A percentile compares a stretch with the other conserved stretches of the same genome.
phyloP scores from a whole-genome alignment of 2,888 invertebrate species.

The Leptogaster cylindrica region DNA sequence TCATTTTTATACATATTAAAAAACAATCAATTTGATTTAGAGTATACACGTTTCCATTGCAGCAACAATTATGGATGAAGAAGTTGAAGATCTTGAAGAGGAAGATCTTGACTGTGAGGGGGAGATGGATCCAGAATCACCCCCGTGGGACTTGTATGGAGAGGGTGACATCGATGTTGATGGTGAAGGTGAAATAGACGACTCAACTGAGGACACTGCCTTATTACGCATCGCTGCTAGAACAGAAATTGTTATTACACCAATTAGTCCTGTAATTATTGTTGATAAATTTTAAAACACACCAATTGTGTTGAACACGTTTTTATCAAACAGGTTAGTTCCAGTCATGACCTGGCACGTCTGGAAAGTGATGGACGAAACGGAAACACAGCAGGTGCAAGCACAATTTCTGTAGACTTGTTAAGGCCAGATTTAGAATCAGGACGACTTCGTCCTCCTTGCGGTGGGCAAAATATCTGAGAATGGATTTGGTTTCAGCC shows the following conservation, averaged over 20 bases:
- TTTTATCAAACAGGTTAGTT: constrained; percentile 61
- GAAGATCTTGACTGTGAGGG: constrained; percentile 62
- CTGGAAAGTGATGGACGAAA: constrained; percentile 51
- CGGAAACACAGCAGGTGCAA: constrained; percentile 47
- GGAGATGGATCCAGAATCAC: constrained; percentile 61
- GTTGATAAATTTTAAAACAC: not conserved
- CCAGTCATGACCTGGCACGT: constrained; percentile 58
- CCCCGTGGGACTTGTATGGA: constrained; percentile 63
- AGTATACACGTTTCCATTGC: no score
- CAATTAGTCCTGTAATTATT: constrained; percentile 61
- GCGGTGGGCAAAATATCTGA: constrained; percentile 48
- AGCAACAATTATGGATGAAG: constrained; percentile 62
- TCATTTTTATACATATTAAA: not conserved
- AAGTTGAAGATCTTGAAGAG: constrained; percentile 61
- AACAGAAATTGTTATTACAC: constrained; percentile 63
- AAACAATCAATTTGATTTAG: not conserved
- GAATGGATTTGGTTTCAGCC: constrained; percentile 48
- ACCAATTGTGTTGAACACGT: not conserved
- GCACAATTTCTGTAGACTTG: constrained; percentile 51
- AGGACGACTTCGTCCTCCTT: constrained; percentile 40
- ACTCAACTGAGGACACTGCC: constrained; percentile 65
- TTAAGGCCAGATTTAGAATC: constrained; percentile 51
- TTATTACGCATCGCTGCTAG: constrained; percentile 64
- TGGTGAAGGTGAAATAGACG: constrained; percentile 62
- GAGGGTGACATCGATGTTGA: constrained; percentile 62